Evolutionary conservation across 2,888 invertebrate species (phyloP), one percentile per base, ranked within the genome.

Genomic region (Cheilosia scutellata): DNA sequence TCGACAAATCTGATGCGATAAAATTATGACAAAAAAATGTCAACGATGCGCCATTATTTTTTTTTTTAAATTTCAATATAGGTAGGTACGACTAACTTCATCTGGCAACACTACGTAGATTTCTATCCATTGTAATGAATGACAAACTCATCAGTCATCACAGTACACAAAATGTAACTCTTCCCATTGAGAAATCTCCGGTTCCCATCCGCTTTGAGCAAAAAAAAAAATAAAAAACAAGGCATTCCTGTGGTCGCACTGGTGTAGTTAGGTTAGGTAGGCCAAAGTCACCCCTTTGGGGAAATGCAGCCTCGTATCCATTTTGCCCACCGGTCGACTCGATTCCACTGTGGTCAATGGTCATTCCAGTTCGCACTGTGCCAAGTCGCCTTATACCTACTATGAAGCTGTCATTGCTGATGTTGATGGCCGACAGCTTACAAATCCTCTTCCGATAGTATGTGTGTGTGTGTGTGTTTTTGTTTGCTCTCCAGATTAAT

Each of bases 191-290:
- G 16, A 37, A 44, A 27, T 74, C 63, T 74, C 74, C 1, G 47
- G 65, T 74, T 74, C 55, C 74, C 74, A 63, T 74, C 74, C 63
- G 63, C 44, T 55, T 55, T 40, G 53, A 40, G 27, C 16, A 6
- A 40, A 27, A 27, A 29, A 53, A 70, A 13, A 25, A 29, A 7
- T 31, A 31, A 11, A 57, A 11, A 20, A 53, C 27, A 47, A 31
- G 9, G 33, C 47, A 74, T 74, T 63, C 74, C 74, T 74, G 74
- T 44, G 74, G 74, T 65, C 44, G 20, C 20, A 20, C 20, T 20
- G 20, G 20, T 20, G 20, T 20, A 20, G 44, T 47, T 6, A 44
- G 7, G 31, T 7, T 37, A 40, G 44, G 13, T 13, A 16, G 4
- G 5, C 31, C 44, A 25, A 31, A 44, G 31, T 29, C 16, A 42